phyloP scores from a whole-genome alignment of 2,113 vertebrate genomes.

The Ia io region DNA sequence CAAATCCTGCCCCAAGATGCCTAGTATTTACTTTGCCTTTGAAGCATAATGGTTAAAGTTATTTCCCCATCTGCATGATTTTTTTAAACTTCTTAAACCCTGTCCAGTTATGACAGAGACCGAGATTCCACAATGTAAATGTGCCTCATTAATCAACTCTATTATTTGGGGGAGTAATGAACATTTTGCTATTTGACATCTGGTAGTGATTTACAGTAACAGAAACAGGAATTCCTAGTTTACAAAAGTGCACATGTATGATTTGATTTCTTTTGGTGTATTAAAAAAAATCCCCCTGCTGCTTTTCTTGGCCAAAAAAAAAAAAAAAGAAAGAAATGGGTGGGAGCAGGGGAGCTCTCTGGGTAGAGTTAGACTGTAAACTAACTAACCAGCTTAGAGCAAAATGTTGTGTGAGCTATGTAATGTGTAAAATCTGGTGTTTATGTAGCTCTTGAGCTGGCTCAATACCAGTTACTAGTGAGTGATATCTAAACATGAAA shows the following conservation, averaged over 20 bases:
- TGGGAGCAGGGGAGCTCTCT: background rate
- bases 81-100: constrained; percentile 69
- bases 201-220: constrained; percentile 79
- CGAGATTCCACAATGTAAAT: constrained; percentile 67
- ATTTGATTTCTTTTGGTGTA: constrained; percentile 72
- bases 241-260: constrained; percentile 70
- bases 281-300: background rate
- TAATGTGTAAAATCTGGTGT: constrained; percentile 81
- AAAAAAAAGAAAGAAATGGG: background rate
- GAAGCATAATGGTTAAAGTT: constrained; percentile 72
- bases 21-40: constrained; percentile 77
- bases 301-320: constrained; percentile 61
- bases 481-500: constrained; percentile 84
- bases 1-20: constrained; percentile 63
- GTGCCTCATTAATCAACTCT: constrained; percentile 78
- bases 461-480: constrained; percentile 78
- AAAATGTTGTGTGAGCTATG: constrained; percentile 67
- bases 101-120: constrained; percentile 72
- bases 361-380: constrained; percentile 56
- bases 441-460: constrained; percentile 79
- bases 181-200: constrained; percentile 80
- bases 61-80: constrained; percentile 74
- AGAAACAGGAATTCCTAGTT: constrained; percentile 73
- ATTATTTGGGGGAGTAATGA: constrained; percentile 71
- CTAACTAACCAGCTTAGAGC: constrained; percentile 35